Conservation (phyloP, 2,797 vertebrate species). For the Enteromius argenteus region DNA sequence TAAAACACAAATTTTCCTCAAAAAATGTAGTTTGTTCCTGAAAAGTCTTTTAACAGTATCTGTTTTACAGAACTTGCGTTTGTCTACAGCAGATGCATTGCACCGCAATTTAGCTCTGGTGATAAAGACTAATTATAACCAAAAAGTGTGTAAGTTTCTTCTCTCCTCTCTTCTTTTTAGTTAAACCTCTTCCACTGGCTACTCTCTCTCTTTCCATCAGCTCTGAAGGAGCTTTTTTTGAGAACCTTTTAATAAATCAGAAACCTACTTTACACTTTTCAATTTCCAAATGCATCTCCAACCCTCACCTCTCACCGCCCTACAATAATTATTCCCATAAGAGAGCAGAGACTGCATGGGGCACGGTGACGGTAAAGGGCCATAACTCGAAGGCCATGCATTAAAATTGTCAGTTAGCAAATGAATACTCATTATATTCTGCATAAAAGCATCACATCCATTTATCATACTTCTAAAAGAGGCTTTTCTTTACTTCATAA, state of each 20-base stretch:
- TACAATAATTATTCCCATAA: conserved; percentile 53
- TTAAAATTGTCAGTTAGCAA: conserved; percentile 72
- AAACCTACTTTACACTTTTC: conserved; percentile 68
- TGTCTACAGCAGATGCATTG: neutral
- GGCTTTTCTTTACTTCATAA: conserved; percentile 71
- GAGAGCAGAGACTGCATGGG: conserved; percentile 63
- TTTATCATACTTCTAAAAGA: conserved; percentile 75
- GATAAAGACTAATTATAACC: neutral
- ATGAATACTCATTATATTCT: conserved; percentile 73
- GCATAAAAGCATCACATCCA: conserved; percentile 65
- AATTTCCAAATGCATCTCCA: conserved; percentile 78
- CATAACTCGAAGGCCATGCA: conserved; percentile 71
- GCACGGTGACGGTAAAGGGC: conserved; percentile 61
- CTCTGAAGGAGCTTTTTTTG: conserved; percentile 38
- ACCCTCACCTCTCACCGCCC: conserved; percentile 54
- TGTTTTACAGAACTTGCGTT: neutral
- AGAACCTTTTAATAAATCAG: conserved; percentile 46
- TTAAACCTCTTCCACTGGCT: neutral
- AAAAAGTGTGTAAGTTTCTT: neutral
- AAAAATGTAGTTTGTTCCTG: neutral
- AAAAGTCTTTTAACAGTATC: neutral
- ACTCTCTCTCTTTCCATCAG: conserved; percentile 7
- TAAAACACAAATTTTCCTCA: neutral
- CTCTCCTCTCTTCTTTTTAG: neutral
- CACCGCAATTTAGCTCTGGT: neutral